Conservation (phyloP, 2,113 vertebrate species). For the Lophura nycthemera region DNA sequence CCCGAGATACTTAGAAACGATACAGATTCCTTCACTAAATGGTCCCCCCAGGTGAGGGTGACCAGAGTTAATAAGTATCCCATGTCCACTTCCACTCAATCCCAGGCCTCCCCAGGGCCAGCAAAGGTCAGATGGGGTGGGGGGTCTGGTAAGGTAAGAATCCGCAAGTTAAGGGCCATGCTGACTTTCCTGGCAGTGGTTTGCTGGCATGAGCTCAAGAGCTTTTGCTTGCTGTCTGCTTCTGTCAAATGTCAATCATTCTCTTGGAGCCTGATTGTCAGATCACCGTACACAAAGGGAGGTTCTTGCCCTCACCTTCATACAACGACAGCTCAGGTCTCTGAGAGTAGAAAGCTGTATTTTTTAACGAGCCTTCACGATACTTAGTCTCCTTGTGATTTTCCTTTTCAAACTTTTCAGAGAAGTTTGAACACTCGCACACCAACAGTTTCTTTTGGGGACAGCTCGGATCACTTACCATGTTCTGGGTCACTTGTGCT, state of each 20-base stretch:
- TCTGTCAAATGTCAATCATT: neutral
- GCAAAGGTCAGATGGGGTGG: neutral
- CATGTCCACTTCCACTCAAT: neutral
- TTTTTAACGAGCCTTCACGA: neutral
- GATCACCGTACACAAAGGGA: neutral
- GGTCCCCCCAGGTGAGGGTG: neutral
- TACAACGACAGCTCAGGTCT: neutral
- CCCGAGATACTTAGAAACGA: neutral
- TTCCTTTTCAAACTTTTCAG: neutral
- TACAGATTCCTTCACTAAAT: neutral
- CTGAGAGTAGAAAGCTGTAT: neutral
- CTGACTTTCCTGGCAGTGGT: neutral
- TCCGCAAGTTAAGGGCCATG: neutral
- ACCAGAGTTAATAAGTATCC: neutral
- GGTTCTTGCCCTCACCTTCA: neutral
- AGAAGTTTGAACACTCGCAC: neutral
- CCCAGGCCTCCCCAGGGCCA: neutral
- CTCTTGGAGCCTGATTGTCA: neutral
- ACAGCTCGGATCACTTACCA: neutral
- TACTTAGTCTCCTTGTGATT: neutral
- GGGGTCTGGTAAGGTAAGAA: neutral
- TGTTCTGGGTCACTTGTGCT: neutral
- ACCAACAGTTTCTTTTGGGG: neutral
- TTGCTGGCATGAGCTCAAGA: neutral
- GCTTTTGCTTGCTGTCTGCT: slow-evolving; percentile 32